phyloP scores from a whole-genome alignment of 2,888 invertebrate species.

The Desoria tigrina region DNA sequence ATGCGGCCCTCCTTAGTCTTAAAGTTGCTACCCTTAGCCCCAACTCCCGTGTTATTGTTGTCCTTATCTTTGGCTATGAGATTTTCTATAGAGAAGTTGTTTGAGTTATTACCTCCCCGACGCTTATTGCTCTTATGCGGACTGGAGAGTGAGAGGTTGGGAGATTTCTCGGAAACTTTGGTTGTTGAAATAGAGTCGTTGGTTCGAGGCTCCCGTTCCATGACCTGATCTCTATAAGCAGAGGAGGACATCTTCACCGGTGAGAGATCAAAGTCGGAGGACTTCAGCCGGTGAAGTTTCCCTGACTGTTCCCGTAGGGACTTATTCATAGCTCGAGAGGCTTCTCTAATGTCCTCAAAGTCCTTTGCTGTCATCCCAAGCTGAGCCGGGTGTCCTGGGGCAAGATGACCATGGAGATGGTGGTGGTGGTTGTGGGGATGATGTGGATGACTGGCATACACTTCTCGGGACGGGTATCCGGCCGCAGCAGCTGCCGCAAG shows the following conservation, averaged over 20 bases:
- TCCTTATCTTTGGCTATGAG: conserved; percentile 53
- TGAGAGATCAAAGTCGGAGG: conserved; percentile 14
- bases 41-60: neutral
- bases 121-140: conserved; percentile 30
- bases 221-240: neutral
- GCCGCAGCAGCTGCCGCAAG: conserved; percentile 49
- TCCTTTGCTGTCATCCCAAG: conserved; percentile 46
- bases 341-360: conserved; percentile 46
- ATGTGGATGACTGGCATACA: conserved; percentile 32
- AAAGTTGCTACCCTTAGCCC: neutral
- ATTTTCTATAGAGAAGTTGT: conserved; percentile 53
- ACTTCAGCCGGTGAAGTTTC: conserved; percentile 37
- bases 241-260: neutral
- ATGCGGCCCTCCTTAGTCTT: conserved; percentile 19
- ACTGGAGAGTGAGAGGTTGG: conserved; percentile 14
- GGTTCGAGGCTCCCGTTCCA: neutral
- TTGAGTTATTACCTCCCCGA: conserved; percentile 50
- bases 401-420: conserved; percentile 29
- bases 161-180: conserved; percentile 4
- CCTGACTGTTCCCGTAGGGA: conserved; percentile 46
- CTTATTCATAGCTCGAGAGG: conserved; percentile 40
- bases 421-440: conserved; percentile 34
- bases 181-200: neutral
- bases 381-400: conserved; percentile 25
- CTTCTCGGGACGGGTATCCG: conserved; percentile 42